Conservation (phyloP, 2,113 vertebrate species). For the Natator depressus region DNA sequence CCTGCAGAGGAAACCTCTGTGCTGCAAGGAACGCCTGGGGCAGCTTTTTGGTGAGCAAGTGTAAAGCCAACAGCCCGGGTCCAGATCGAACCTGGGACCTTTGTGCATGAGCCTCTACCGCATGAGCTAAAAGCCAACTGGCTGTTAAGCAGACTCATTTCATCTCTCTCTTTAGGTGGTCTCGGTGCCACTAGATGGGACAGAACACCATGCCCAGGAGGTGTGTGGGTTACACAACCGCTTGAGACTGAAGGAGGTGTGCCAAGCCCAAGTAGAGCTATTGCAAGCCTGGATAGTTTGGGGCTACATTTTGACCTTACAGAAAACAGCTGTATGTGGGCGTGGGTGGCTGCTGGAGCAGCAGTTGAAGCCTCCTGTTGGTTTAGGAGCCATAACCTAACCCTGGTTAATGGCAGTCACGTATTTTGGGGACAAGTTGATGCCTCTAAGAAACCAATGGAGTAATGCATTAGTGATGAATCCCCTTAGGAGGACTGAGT, state of each 20-base stretch:
- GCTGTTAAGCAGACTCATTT: too few relatives aligned
- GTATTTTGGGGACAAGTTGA: background rate
- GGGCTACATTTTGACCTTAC: background rate
- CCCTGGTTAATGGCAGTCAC: accelerated
- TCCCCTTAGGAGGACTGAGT: background rate
- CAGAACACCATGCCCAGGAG: too few relatives aligned
- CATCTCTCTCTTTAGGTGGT: too few relatives aligned
- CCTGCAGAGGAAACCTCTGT: background rate
- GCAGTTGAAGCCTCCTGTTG: accelerated
- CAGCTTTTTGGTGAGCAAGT: background rate
- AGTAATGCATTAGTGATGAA: background rate
- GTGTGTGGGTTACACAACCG: background rate
- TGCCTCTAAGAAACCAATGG: accelerated
- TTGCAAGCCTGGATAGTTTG: background rate
- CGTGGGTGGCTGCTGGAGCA: background rate
- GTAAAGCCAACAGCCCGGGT: too few relatives aligned
- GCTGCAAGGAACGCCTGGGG: background rate
- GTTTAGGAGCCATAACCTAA: background rate
- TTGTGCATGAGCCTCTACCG: too few relatives aligned
- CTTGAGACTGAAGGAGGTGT: accelerated
- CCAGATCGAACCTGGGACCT: too few relatives aligned
- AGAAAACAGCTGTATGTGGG: too few relatives aligned
- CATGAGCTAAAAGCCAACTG: too few relatives aligned
- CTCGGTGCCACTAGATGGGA: too few relatives aligned
- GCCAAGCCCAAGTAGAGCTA: accelerated